These are phyloP conservation scores for Hydrolagus colliei DNA, from an alignment of 2,797 vertebrate genomes.

Conservation along the genomic window DNA sequence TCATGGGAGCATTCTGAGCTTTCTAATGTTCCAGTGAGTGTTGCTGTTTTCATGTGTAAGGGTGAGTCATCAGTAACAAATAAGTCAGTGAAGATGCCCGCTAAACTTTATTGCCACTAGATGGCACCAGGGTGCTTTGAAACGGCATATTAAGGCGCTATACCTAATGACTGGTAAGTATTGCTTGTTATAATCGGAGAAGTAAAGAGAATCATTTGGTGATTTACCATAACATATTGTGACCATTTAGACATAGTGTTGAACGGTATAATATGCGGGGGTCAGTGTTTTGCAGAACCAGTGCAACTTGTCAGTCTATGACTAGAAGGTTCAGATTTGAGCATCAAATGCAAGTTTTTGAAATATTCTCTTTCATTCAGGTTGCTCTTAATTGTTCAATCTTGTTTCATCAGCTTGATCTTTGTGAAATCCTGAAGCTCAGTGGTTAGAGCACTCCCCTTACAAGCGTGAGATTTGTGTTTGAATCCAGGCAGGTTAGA, in stretches of 20 bases:
- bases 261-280: not conserved
- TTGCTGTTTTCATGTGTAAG: not conserved
- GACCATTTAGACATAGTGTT: not conserved
- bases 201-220: not conserved
- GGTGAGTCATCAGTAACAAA: not conserved
- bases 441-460: no score
- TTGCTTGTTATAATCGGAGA: not conserved
- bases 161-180: not conserved
- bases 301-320: not conserved
- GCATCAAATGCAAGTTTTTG: no score
- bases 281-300: not conserved
- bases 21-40: no score
- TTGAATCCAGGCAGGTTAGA: no score
- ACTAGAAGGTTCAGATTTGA: no score
- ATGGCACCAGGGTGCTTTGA: constrained; percentile 20
- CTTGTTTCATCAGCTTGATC: no score
- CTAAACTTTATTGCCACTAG: constrained; percentile 21
- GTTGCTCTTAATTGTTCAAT: no score
- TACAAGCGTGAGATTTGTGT: no score
- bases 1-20: not conserved
- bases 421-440: no score
- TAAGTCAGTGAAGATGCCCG: not conserved
- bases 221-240: not conserved
- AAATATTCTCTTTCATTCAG: no score
- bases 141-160: not conserved